Evolutionary conservation across 2,888 invertebrate genomes (phyloP), one percentile per base, ranked within the genome.

Genomic region (Melinaea marsaeus): DNA sequence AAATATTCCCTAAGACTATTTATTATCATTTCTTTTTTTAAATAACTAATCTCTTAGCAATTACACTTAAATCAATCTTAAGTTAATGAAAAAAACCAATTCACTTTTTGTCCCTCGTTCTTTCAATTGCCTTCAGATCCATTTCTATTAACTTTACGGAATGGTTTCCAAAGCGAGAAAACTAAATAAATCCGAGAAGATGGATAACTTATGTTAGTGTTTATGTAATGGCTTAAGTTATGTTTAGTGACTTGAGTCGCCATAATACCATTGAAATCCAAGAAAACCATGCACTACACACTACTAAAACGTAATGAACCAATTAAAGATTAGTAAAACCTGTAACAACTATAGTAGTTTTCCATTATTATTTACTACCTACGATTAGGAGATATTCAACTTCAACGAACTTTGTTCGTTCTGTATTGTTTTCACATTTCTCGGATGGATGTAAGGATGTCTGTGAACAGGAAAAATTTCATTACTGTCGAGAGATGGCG

Each of bases 131-230:
- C 86, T 84, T 79, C 80, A 85, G 88, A 89, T 88, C 87, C 87
- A 86, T 89, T 90, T 82, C 84, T 88, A 89, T 90, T 90, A 90
- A 89, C 86, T 88, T 90, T 90, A 90, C 90, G 90, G 89, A 90
- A 83, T 86, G 89, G 85, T 88, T 88, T 89, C 88, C 90, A 89
- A 90, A 86, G 84, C 87, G 88, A 89, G 89, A 89, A 89, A 88
- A 89, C 89, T 90, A 90, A 90, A 90, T 90, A 90, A 90, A 90
- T 90, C 90, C 90, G 84, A 87, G 87, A 88, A 84, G 86, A n/a
- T n/a, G n/a, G n/a, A n/a, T n/a, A 89, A 87, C 90, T 90, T 90
- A 86, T 90, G 90, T 90, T 90, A 90, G n/a, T n/a, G n/a, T n/a
- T n/a, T n/a, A 90, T 89, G 90, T 90, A 90, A 90, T 90, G 89